phyloP scores from a whole-genome alignment of 2,113 vertebrate species.

The Oxygymnocypris stewartii region DNA sequence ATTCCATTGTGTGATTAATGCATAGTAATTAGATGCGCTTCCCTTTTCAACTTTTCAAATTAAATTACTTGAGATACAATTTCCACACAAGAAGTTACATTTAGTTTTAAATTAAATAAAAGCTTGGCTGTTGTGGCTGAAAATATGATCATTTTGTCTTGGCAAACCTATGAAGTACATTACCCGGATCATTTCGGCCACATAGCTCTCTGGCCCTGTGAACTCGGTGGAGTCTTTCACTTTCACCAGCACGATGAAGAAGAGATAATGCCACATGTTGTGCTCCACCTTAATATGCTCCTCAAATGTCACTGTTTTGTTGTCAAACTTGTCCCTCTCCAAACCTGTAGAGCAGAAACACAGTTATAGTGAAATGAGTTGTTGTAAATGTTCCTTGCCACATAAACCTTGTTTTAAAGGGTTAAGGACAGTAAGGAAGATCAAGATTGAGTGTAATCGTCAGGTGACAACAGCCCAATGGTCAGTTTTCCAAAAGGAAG shows the following conservation, averaged over 20 bases:
- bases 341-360: conserved; percentile 75
- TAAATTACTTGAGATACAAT: background rate
- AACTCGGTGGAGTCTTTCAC: conserved; percentile 98
- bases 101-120: background rate
- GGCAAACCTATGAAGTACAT: no score
- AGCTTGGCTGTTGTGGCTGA: background rate
- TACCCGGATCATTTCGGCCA: conserved; percentile 94
- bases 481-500: background rate
- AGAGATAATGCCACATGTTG: conserved; percentile 99
- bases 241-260: conserved; percentile 96
- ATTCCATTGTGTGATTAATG: background rate
- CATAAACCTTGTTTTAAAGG: background rate
- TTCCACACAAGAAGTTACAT: background rate
- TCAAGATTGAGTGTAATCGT: conserved; percentile 1
- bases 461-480: background rate
- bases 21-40: background rate
- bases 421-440: conserved; percentile 16
- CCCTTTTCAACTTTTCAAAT: background rate
- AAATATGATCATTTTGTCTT: background rate
- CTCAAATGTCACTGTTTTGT: conserved; percentile 98
- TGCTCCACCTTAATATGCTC: conserved; percentile 98
- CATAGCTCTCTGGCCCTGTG: conserved; percentile 97
- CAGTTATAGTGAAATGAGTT: background rate
- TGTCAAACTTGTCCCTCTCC: conserved; percentile 98
- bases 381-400: background rate